Evolutionary conservation across 2,888 invertebrate species (phyloP).

Genomic region (Capitulum mitella): DNA sequence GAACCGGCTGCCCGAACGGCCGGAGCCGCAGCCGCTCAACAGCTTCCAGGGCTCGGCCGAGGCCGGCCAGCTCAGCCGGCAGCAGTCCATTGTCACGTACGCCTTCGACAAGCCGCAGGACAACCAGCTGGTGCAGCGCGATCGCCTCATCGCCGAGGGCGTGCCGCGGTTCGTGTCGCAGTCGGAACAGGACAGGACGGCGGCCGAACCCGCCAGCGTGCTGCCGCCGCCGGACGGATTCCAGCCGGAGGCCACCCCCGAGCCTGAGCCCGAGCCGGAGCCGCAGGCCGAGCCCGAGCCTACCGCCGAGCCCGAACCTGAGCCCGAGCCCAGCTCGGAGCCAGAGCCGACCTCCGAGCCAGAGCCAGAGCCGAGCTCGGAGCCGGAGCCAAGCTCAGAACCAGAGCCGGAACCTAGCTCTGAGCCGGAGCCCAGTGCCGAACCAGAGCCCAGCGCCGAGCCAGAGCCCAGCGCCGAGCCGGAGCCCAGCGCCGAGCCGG

Average conservation of each 20-base stretch:
- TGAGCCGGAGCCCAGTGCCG: background rate
- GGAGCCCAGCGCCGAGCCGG: background rate
- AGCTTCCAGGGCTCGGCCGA: background rate
- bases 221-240: background rate
- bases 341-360: too few species aligned
- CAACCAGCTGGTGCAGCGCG: background rate
- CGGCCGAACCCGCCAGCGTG: background rate
- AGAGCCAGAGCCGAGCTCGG: background rate
- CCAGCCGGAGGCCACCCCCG: background rate
- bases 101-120: constrained; percentile 12
- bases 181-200: background rate
- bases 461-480: background rate
- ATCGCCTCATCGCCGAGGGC: constrained; percentile 32
- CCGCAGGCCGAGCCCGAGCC: background rate
- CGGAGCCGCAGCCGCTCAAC: background rate
- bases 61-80: background rate
- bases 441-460: background rate
- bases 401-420: background rate
- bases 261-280: background rate
- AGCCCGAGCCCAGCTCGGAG: too few species aligned
- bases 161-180: constrained; percentile 32
- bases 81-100: constrained; percentile 14
- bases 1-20: background rate
- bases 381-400: background rate
- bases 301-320: background rate